Conservation (phyloP, 2,797 vertebrate species). For the Parauchenoglanis punctatus region DNA sequence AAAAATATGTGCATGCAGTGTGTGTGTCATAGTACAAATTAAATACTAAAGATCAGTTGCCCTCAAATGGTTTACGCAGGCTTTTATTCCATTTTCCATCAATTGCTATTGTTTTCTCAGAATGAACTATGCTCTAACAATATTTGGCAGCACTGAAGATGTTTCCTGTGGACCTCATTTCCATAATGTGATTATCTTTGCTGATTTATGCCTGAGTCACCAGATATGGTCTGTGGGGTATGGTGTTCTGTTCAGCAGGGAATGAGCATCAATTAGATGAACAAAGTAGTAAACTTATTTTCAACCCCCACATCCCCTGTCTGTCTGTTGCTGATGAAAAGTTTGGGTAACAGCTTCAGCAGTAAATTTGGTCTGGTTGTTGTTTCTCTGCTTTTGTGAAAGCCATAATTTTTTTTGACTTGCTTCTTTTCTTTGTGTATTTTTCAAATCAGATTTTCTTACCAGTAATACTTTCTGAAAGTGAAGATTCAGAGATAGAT, state of each 20-base stretch:
- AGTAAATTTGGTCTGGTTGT: slow-evolving; percentile 6
- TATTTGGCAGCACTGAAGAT: slow-evolving; percentile 55
- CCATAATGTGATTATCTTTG: slow-evolving; percentile 69
- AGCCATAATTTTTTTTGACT: not conserved
- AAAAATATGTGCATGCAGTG: not conserved
- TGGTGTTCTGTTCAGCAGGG: slow-evolving; percentile 57
- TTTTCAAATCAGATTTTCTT: slow-evolving; percentile 14
- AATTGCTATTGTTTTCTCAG: slow-evolving; percentile 37
- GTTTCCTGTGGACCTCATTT: slow-evolving; percentile 64
- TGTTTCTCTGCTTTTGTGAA: slow-evolving; percentile 1
- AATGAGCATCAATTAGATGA: slow-evolving; percentile 62
- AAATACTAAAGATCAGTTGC: slow-evolving; percentile 3
- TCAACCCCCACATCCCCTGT: slow-evolving; percentile 30
- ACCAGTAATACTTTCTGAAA: slow-evolving; percentile 25
- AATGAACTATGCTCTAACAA: slow-evolving; percentile 47
- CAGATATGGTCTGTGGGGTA: slow-evolving; percentile 56
- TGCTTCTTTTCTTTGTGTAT: not conserved
- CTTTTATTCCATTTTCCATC: slow-evolving; percentile 28
- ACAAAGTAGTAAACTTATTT: slow-evolving; percentile 48
- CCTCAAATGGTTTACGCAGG: not conserved
- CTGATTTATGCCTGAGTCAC: slow-evolving; percentile 69
- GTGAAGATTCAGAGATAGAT: slow-evolving; percentile 8
- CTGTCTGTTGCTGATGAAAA: slow-evolving; percentile 33
- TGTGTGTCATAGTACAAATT: not conserved
- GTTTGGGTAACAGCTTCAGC: slow-evolving; percentile 18